Evolutionary conservation across 2,888 invertebrate genomes (phyloP).

Genomic region (Epistrophe grossulariae): DNA sequence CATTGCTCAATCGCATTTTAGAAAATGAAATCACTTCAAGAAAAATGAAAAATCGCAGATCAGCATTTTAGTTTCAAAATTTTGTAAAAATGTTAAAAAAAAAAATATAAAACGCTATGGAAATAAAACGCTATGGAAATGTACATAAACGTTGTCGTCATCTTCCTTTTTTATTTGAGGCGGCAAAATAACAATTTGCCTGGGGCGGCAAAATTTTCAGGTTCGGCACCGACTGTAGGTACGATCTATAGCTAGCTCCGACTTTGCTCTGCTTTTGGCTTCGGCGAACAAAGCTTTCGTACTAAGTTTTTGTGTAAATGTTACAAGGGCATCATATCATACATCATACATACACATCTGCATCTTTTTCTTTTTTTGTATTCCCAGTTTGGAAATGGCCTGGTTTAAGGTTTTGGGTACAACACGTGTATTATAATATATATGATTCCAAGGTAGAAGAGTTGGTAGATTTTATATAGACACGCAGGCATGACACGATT

Average conservation of each 20-base stretch:
- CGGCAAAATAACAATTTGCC: no score
- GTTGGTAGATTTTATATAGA: neutral
- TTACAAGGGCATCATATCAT: constrained; percentile 31
- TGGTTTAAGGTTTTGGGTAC: neutral
- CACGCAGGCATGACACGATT: neutral
- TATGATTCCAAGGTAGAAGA: constrained; percentile 2
- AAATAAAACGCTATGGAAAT: no score
- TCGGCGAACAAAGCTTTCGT: constrained; percentile 6
- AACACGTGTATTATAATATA: neutral
- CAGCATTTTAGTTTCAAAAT: no score
- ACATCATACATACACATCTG: neutral
- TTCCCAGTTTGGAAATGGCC: constrained; percentile 16
- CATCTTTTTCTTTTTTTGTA: constrained; percentile 6
- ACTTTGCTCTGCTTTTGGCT: neutral
- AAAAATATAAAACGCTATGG: no score
- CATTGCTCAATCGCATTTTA: no score
- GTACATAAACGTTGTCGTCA: no score
- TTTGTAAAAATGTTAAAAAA: no score
- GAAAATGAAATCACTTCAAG: no score
- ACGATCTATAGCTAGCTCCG: neutral
- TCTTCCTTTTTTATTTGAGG: no score
- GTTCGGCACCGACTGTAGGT: no score
- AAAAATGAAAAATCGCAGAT: no score
- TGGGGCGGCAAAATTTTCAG: no score
- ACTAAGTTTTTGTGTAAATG: constrained; percentile 38